A percentile compares a stretch with the other conserved stretches of the same genome.
phyloP scores from a whole-genome alignment of 2,113 vertebrate species.

The Cheilinus undulatus region DNA sequence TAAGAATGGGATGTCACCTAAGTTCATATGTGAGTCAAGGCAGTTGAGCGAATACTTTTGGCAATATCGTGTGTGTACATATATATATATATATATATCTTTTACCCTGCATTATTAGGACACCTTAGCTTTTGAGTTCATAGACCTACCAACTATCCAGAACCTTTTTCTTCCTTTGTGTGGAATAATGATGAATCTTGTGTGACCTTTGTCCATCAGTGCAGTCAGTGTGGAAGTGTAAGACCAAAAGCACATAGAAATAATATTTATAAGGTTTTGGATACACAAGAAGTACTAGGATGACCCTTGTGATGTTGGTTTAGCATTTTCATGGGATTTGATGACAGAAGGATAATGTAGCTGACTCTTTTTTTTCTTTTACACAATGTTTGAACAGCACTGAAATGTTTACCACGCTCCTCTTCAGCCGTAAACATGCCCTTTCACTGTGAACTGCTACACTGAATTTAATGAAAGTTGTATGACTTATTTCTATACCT shows the following conservation, averaged over 20 bases:
- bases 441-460: slow-evolving; percentile 22
- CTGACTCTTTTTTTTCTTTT: too few relatives aligned
- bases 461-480: slow-evolving; percentile 12
- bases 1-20: too few relatives aligned
- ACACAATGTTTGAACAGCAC: background rate
- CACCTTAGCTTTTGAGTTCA: background rate
- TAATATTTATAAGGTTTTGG: background rate
- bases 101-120: too few relatives aligned
- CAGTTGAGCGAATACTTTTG: too few relatives aligned
- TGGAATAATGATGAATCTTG: background rate
- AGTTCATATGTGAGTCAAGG: too few relatives aligned
- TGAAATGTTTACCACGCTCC: slow-evolving; percentile 10
- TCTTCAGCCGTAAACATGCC: slow-evolving; percentile 7
- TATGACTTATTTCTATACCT: slow-evolving; percentile 32
- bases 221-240: background rate
- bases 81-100: too few relatives aligned
- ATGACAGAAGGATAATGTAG: slow-evolving; percentile 5
- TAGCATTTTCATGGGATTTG: slow-evolving; percentile 26
- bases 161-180: background rate
- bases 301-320: background rate
- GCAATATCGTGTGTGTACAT: too few relatives aligned
- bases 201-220: background rate
- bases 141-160: background rate
- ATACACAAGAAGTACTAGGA: background rate
- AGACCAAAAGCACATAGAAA: background rate